These are phyloP conservation scores for Ctenicera cuprea DNA, from an alignment of 2,888 invertebrate genomes.

Conservation along the genomic window DNA sequence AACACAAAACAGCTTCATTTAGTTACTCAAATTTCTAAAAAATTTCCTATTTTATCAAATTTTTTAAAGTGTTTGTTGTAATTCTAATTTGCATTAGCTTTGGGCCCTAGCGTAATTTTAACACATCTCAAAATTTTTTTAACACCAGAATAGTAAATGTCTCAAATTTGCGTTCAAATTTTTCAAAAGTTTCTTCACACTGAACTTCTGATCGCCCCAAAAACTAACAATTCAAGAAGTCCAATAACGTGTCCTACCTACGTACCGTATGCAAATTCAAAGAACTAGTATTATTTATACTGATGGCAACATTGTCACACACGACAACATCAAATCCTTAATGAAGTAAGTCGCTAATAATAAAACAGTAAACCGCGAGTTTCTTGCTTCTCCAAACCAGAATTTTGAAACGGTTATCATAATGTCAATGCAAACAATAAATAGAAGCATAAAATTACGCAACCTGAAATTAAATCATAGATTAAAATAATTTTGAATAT, in stretches of 20 bases:
- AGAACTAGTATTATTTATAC: constrained; percentile 22
- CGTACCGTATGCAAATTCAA: constrained; percentile 12
- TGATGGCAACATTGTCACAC: constrained; percentile 21
- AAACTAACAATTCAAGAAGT: not conserved
- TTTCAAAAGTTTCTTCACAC: not conserved
- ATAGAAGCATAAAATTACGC: constrained; percentile 6
- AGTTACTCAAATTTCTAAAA: no score
- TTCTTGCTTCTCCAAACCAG: constrained; percentile 1
- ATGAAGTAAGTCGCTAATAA: constrained; percentile 33
- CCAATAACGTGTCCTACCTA: constrained; percentile 16
- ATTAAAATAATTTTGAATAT: not conserved
- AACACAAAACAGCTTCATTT: no score
- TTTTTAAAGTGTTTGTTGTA: no score
- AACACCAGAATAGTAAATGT: no score
- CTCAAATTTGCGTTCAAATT: no score
- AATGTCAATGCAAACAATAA: constrained; percentile 4
- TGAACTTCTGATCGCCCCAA: not conserved
- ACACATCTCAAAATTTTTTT: no score
- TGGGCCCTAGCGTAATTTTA: no score
- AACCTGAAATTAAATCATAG: not conserved
- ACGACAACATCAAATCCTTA: not conserved
- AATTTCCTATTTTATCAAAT: no score
- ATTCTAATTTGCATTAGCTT: no score
- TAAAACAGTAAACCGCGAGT: constrained; percentile 11
- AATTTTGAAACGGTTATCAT: constrained; percentile 9